phyloP scores from a whole-genome alignment of 2,113 vertebrate species.

The Oncorhynchus nerka region DNA sequence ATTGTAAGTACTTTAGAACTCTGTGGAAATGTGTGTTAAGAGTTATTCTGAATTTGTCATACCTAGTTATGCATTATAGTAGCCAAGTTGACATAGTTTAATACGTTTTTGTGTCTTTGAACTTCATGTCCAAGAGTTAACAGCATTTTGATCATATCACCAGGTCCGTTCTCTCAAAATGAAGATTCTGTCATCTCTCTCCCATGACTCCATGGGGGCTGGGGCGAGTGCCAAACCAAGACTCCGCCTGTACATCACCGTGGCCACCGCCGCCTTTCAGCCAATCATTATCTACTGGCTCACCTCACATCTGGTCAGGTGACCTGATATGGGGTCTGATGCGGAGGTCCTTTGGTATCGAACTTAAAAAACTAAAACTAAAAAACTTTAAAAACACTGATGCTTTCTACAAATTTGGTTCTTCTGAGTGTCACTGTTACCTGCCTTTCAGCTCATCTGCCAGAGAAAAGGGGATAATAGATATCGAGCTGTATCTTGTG shows the following conservation, averaged over 20 bases:
- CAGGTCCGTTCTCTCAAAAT: conserved; percentile 87
- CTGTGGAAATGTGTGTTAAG: not conserved
- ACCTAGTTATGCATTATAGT: too few relatives aligned
- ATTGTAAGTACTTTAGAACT: conserved; percentile 74
- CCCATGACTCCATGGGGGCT: conserved; percentile 75
- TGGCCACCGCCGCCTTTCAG: conserved; percentile 83
- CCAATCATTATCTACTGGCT: conserved; percentile 90
- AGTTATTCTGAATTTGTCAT: too few relatives aligned
- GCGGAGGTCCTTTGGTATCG: conserved; percentile 18
- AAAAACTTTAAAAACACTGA: not conserved
- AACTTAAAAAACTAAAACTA: not conserved
- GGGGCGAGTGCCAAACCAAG: conserved; percentile 73
- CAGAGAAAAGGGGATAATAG: conserved; percentile 11
- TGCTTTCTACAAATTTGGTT: conserved; percentile 24
- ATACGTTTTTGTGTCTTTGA: not conserved
- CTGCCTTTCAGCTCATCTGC: conserved; percentile 42
- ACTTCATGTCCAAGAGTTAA: not conserved
- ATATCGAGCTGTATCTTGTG: conserved; percentile 33
- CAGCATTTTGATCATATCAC: not conserved
- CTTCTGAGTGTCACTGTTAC: conserved; percentile 36
- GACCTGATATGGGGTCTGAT: conserved; percentile 56
- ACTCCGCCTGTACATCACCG: conserved; percentile 83
- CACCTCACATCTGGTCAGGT: conserved; percentile 86
- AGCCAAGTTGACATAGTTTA: too few relatives aligned
- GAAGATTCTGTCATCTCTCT: conserved; percentile 80